A percentile compares a stretch with the other conserved stretches of the same genome.
Conservation (phyloP, 1,140 invertebrate genomes). For the Macrocentrus cingulum region DNA sequence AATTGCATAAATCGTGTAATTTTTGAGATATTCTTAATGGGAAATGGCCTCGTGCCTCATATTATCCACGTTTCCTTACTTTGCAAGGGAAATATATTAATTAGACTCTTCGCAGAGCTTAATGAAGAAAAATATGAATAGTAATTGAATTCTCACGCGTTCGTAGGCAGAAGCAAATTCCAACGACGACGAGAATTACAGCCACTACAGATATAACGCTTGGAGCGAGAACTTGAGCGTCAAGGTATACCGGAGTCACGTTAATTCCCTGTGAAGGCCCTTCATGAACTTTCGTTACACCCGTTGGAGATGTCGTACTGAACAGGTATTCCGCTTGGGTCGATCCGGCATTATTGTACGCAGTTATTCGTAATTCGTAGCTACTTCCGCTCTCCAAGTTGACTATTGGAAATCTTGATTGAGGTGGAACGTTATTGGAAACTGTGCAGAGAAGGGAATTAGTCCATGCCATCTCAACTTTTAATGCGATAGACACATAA, state of each 20-base stretch:
- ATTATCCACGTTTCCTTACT: too few relatives aligned
- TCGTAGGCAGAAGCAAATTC: constrained; percentile 60
- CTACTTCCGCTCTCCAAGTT: constrained; percentile 68
- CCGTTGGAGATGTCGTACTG: constrained; percentile 62
- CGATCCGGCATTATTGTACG: constrained; percentile 72
- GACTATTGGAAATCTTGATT: constrained; percentile 61
- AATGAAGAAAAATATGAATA: too few relatives aligned
- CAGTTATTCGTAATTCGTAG: constrained; percentile 68
- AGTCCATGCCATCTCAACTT: neutral
- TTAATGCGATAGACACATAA: too few relatives aligned
- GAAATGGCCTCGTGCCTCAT: too few relatives aligned
- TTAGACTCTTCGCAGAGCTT: too few relatives aligned
- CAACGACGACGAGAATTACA: constrained; percentile 55
- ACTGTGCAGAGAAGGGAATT: constrained; percentile 41
- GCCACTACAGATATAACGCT: constrained; percentile 58
- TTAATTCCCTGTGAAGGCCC: constrained; percentile 47
- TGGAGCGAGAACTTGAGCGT: constrained; percentile 57
- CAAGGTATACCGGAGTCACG: constrained; percentile 53
- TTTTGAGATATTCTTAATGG: too few relatives aligned
- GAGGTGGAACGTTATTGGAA: constrained; percentile 58
- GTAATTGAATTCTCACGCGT: constrained; percentile 50
- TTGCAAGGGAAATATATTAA: too few relatives aligned
- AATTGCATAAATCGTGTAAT: too few relatives aligned
- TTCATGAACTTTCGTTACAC: constrained; percentile 53
- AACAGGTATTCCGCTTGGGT: constrained; percentile 68